Evolutionary conservation across 2,797 vertebrate species (phyloP), one percentile per base, ranked within the genome.

Genomic region (Alauda arvensis): DNA sequence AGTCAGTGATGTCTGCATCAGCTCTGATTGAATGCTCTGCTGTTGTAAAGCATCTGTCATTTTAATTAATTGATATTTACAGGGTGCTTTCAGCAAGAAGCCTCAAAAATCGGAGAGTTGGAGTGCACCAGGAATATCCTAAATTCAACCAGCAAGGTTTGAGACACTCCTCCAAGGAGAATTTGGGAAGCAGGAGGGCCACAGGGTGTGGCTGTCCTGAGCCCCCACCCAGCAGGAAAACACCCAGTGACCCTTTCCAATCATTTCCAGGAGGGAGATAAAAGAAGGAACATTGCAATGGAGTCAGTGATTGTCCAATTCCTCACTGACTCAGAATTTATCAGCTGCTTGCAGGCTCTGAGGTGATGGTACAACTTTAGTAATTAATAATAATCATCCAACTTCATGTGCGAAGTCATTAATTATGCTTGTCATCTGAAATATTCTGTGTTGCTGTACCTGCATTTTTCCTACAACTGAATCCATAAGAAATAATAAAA

Each of bases 241-340:
- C 10, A 25, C 11, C 18, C 0, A 33, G 21, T 3, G 40, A 46
- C 6, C 51, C 42, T n/a, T 31, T n/a, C 23, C 61, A 26, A 3
- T 21, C 28, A 10, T 24, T 70, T 70, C 18, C 1, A 10, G 17
- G 37, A 49, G 25, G 28, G n/a, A 49, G 29, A 9, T 4, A 12
- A 26, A 31, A 59, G 29, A 21, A 24, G n/a, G 53, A 56, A 28
- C 24, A 0, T 0, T 31, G n/a, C 18, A n/a, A 69, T 0, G 1
- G 40, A 53, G 15, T 7, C 14, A 31, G 37, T 37, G 37, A 37
- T 11, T 37, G 37, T 37, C 37, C 37, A 37, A 37, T 37, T 37
- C 37, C 37, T 37, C 37, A 9, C 37, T 37, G 37, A 37, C 37
- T 37, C 37, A 37, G 37, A 37, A 11, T 37, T 37, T 37, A 37